Percentiles rank a stretch among this genome's conserved stretches.
These are phyloP conservation scores for Plusia festucae DNA, from an alignment of 2,888 invertebrate species.

Conservation along the genomic window DNA sequence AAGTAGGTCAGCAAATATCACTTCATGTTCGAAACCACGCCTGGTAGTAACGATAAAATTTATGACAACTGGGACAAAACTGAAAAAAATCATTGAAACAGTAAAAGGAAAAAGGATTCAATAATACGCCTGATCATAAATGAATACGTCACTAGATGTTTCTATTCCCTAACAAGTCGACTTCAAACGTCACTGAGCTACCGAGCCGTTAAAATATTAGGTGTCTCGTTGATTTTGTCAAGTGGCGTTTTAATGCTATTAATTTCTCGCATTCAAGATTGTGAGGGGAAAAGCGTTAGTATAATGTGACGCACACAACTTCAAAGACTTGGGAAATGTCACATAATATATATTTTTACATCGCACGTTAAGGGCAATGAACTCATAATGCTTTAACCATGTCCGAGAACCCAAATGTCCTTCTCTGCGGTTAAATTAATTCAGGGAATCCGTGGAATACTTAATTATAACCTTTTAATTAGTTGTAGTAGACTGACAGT, in stretches of 20 bases:
- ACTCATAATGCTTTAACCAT: conserved; percentile 44
- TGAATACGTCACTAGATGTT: conserved; percentile 27
- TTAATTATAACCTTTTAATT: not conserved
- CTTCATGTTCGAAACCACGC: conserved; percentile 32
- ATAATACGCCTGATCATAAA: conserved; percentile 15
- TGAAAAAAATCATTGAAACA: not conserved
- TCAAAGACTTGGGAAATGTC: conserved; percentile 65
- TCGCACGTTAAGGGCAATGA: conserved; percentile 58
- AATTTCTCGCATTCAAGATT: conserved; percentile 47
- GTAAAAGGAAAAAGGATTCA: not conserved
- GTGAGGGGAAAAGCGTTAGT: conserved; percentile 40
- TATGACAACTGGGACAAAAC: not conserved
- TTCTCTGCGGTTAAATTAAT: not conserved
- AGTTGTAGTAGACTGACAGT: not conserved
- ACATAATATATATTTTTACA: conserved; percentile 57
- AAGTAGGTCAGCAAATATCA: conserved; percentile 64
- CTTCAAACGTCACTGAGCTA: conserved; percentile 28
- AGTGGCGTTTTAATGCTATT: conserved; percentile 60
- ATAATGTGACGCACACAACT: conserved; percentile 59
- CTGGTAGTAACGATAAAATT: conserved; percentile 8
- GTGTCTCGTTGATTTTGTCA: conserved; percentile 58
- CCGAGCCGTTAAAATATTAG: conserved; percentile 29
- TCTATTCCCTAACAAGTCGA: conserved; percentile 22
- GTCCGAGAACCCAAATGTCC: conserved; percentile 11
- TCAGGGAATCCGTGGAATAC: not conserved